Evolutionary conservation across 2,113 vertebrate species (phyloP).

Genomic region (Psilopsiagon aymara): DNA sequence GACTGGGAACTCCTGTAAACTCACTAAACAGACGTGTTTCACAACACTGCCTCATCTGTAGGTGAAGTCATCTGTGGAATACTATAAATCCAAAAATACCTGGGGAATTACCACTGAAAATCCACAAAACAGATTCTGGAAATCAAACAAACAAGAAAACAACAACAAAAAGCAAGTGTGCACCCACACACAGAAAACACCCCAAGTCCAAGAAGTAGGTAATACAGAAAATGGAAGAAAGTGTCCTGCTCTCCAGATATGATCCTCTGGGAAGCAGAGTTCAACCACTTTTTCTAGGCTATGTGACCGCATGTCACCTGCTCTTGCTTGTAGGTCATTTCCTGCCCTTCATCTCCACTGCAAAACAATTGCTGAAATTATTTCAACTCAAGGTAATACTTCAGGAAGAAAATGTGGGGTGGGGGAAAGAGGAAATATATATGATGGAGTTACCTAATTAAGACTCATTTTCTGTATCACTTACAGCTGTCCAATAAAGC

Average conservation of each 20-base stretch:
- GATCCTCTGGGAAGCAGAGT: background rate
- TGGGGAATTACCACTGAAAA: background rate
- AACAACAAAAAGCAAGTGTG: background rate
- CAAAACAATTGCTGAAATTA: background rate
- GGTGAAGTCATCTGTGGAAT: background rate
- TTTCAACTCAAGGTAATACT: background rate
- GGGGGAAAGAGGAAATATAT: background rate
- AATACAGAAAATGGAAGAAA: background rate
- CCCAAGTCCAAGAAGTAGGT: background rate
- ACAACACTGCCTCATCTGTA: background rate
- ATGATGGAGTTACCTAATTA: background rate
- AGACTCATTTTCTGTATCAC: background rate
- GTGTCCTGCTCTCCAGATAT: background rate
- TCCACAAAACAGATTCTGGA: background rate
- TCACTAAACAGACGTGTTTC: background rate
- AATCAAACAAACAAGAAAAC: background rate
- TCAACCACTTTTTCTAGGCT: conserved; percentile 22
- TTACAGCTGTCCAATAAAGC: background rate
- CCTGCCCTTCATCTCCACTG: conserved; percentile 7
- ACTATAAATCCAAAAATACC: background rate
- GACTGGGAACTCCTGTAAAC: background rate
- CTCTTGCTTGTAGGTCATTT: conserved; percentile 29
- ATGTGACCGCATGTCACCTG: conserved; percentile 11
- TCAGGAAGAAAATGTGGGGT: background rate
- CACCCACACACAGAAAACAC: background rate